phyloP scores from a whole-genome alignment of 2,888 invertebrate species.

The Sinopyrophorus schimmeli region DNA sequence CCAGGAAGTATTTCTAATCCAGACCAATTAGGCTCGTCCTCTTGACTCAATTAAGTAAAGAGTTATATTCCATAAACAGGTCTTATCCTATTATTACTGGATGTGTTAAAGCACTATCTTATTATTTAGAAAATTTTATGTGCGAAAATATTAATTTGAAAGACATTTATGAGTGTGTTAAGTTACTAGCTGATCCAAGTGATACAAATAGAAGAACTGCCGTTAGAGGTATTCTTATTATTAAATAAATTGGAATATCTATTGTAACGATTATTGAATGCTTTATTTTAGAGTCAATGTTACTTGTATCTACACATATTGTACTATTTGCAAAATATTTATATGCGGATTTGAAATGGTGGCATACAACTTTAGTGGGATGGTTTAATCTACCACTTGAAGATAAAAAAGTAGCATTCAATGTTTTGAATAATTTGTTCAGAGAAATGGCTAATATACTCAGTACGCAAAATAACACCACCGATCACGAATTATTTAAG shows the following conservation, averaged over 20 bases:
- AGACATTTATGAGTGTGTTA: slow-evolving; percentile 41
- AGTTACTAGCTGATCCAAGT: slow-evolving; percentile 34
- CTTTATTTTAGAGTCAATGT: slow-evolving; percentile 51
- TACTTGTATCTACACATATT: slow-evolving; percentile 55
- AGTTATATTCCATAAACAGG: slow-evolving; percentile 33
- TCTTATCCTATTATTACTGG: slow-evolving; percentile 40
- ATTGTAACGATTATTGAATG: background rate
- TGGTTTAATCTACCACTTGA: slow-evolving; percentile 49
- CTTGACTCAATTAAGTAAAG: slow-evolving; percentile 39
- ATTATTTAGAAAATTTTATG: slow-evolving; percentile 44
- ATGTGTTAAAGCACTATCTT: slow-evolving; percentile 43
- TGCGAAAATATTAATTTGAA: slow-evolving; percentile 35
- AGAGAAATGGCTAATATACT: slow-evolving; percentile 36
- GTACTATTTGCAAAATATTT: slow-evolving; percentile 53
- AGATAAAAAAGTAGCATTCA: slow-evolving; percentile 50
- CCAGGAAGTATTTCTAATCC: slow-evolving; percentile 39
- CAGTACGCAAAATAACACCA: slow-evolving; percentile 15
- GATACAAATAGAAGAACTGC: slow-evolving; percentile 22
- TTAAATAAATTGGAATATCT: background rate
- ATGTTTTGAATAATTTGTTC: slow-evolving; percentile 45
- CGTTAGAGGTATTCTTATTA: slow-evolving; percentile 30
- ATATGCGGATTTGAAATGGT: slow-evolving; percentile 49
- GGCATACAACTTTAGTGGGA: slow-evolving; percentile 50
- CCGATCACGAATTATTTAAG: slow-evolving; percentile 19
- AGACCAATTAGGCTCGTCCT: slow-evolving; percentile 32